These are phyloP conservation scores for Ormyrus rosae DNA, from an alignment of 2,888 invertebrate genomes.

Conservation along the genomic window DNA sequence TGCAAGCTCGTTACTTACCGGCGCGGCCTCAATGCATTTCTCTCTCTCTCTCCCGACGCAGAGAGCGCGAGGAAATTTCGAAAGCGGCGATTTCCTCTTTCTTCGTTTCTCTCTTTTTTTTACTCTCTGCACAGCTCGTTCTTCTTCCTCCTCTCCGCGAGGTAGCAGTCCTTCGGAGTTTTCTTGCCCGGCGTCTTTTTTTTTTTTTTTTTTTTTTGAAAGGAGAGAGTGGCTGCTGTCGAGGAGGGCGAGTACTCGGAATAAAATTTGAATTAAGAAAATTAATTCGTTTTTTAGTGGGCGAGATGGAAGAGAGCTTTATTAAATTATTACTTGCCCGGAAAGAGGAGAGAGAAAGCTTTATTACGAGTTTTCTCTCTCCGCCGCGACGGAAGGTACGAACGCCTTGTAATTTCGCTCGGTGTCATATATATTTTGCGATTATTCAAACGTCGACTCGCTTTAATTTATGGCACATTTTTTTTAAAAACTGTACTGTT, in stretches of 20 bases:
- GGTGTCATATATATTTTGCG: neutral
- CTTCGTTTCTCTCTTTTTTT: constrained; percentile 4
- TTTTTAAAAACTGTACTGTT: too few species aligned
- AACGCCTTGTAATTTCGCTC: constrained; percentile 33
- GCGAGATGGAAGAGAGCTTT: constrained; percentile 32
- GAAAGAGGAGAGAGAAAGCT: constrained; percentile 10
- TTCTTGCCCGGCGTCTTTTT: constrained; percentile 18
- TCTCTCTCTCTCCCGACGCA: constrained; percentile 13
- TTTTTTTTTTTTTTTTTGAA: constrained; percentile 8
- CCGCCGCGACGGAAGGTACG: neutral
- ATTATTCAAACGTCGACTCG: too few species aligned
- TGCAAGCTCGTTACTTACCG: constrained; percentile 58
- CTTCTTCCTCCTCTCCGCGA: neutral
- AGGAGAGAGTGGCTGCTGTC: neutral
- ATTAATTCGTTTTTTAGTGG: constrained; percentile 52
- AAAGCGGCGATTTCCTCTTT: constrained; percentile 54
- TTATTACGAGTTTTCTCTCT: constrained; percentile 49
- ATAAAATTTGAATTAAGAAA: constrained; percentile 56
- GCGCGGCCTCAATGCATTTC: constrained; percentile 52
- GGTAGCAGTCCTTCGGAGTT: neutral
- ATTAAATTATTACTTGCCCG: constrained; percentile 52
- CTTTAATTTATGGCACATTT: too few species aligned
- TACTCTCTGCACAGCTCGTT: neutral
- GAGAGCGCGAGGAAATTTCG: constrained; percentile 45
- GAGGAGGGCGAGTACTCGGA: neutral